These are phyloP conservation scores for Vidua macroura DNA, from an alignment of 2,113 vertebrate genomes.

Conservation along the genomic window DNA sequence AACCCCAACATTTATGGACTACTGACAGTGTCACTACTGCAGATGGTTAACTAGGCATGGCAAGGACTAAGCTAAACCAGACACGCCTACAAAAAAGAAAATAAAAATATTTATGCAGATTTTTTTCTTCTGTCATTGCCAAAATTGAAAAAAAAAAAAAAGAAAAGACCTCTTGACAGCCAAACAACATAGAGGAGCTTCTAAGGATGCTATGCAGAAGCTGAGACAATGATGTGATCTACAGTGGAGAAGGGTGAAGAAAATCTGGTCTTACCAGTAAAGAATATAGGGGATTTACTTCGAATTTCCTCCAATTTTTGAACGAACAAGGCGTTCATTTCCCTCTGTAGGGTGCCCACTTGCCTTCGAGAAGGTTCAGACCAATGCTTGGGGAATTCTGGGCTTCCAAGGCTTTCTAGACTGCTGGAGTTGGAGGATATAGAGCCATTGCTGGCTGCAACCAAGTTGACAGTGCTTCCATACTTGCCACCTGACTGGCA, in stretches of 20 bases:
- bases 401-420: conserved; percentile 79
- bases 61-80: conserved; percentile 35
- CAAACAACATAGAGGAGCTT: conserved; percentile 34
- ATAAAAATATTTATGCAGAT: neutral
- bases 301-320: conserved; percentile 97
- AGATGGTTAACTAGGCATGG: conserved; percentile 1
- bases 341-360: conserved; percentile 89
- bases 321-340: conserved; percentile 93
- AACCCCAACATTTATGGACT: conserved; percentile 8
- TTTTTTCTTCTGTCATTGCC: neutral
- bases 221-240: neutral
- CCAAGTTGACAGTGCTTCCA: conserved; percentile 70
- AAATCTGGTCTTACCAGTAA: conserved; percentile 86
- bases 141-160: neutral
- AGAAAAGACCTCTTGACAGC: neutral
- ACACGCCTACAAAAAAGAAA: neutral
- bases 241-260: conserved; percentile 40
- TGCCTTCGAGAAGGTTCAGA: conserved; percentile 81
- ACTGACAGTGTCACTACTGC: conserved; percentile 20
- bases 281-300: conserved; percentile 92
- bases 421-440: conserved; percentile 84
- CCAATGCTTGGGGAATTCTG: conserved; percentile 72
- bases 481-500: conserved; percentile 70
- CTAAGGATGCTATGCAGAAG: conserved; percentile 12
- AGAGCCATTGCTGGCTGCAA: conserved; percentile 61